A percentile compares a stretch with the other conserved stretches of the same genome.
These are phyloP conservation scores for Phacellophora camtschatica DNA, from an alignment of 30 jellyfish, hydroid and myxozoan genomes.

Conservation along the genomic window DNA sequence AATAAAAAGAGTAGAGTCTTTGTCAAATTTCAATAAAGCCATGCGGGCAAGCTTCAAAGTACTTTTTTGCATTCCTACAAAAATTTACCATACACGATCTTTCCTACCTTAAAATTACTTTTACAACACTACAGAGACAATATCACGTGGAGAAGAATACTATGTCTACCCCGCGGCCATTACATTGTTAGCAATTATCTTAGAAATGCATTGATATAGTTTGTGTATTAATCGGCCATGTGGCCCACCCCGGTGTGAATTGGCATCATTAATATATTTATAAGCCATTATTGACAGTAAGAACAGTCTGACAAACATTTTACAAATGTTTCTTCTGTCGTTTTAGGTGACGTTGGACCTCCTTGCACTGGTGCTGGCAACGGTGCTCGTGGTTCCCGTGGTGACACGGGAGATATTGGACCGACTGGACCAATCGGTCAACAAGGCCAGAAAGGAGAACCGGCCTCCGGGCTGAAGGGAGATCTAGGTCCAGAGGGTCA, in stretches of 20 bases:
- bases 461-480: slow-evolving; percentile 79
- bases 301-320: background rate
- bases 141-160: no score
- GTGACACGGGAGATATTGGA: slow-evolving; percentile 75
- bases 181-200: no score
- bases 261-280: background rate
- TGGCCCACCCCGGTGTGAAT: background rate
- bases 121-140: no score
- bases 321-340: background rate
- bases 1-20: no score
- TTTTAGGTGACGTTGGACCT: slow-evolving; percentile 62
- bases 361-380: slow-evolving; percentile 42
- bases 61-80: no score
- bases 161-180: no score
- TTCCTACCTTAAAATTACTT: no score
- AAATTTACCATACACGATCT: no score
- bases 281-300: background rate
- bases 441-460: slow-evolving; percentile 65
- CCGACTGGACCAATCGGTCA: slow-evolving; percentile 64
- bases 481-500: slow-evolving; percentile 76
- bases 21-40: no score
- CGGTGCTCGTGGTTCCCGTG: slow-evolving; percentile 71
- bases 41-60: no score
- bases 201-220: no score
- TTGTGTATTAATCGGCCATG: no score